A percentile compares a stretch with the other conserved stretches of the same genome.
Conservation (phyloP, 2,797 vertebrate genomes). For the Zenarchopterus dispar region DNA sequence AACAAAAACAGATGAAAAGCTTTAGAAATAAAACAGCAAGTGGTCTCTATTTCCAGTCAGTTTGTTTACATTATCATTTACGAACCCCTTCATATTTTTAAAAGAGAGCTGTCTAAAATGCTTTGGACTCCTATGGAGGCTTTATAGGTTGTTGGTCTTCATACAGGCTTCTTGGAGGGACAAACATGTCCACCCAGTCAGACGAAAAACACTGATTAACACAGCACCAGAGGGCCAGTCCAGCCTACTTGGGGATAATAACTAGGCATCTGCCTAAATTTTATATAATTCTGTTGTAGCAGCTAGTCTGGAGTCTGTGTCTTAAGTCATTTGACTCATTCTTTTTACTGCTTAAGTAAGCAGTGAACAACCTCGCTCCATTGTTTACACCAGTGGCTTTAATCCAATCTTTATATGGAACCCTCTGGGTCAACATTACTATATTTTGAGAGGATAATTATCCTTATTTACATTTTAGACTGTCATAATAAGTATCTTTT, state of each 20-base stretch:
- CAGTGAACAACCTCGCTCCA: conserved; percentile 15
- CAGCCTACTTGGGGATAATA: conserved; percentile 74
- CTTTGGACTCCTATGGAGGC: conserved; percentile 37
- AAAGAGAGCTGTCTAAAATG: conserved; percentile 45
- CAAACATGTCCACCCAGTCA: conserved; percentile 84
- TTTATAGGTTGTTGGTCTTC: conserved; percentile 35
- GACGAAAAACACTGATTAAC: conserved; percentile 82
- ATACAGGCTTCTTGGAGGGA: conserved; percentile 41
- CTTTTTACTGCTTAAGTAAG: conserved; percentile 36
- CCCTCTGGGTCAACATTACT: conserved; percentile 29
- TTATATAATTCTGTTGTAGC: conserved; percentile 72
- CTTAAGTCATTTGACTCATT: conserved; percentile 51
- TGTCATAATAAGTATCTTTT: conserved; percentile 39
- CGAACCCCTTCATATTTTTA: conserved; percentile 31
- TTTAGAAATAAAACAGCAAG: conserved; percentile 38
- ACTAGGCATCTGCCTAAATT: conserved; percentile 76
- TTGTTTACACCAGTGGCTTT: conserved; percentile 44
- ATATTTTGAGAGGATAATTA: conserved; percentile 40
- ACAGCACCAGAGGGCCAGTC: conserved; percentile 62
- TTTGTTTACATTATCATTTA: conserved; percentile 43
- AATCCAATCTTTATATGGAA: conserved; percentile 40
- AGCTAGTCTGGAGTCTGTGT: conserved; percentile 51
- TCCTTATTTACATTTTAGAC: conserved; percentile 59
- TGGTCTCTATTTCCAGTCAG: conserved; percentile 37
- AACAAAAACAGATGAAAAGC: conserved; percentile 37